phyloP scores from a whole-genome alignment of 2,113 vertebrate genomes.

The Glaucidium brasilianum region DNA sequence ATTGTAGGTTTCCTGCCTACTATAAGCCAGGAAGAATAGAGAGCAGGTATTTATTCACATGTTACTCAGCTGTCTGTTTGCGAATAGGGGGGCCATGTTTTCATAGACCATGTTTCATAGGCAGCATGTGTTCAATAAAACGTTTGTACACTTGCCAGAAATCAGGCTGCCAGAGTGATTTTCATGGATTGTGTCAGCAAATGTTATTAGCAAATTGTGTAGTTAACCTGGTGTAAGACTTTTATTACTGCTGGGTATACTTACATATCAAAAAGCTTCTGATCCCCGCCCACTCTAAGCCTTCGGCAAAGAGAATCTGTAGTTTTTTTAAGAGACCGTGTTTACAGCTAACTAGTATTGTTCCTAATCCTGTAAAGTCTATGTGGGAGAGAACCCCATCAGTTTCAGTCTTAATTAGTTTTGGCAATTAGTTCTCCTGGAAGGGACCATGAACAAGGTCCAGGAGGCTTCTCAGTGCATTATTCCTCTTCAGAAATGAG shows the following conservation, averaged over 20 bases:
- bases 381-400: constrained; percentile 30
- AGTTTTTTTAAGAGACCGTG: constrained; percentile 59
- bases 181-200: constrained; percentile 66
- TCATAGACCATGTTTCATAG: constrained; percentile 56
- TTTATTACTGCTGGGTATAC: constrained; percentile 67
- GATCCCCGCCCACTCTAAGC: constrained; percentile 28
- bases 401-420: constrained; percentile 63
- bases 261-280: constrained; percentile 61
- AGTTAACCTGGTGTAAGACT: constrained; percentile 67
- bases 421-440: constrained; percentile 50
- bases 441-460: constrained; percentile 40
- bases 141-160: constrained; percentile 63
- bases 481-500: constrained; percentile 59
- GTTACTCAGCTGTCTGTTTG: not conserved
- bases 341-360: constrained; percentile 68
- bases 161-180: constrained; percentile 61
- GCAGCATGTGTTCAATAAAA: constrained; percentile 66
- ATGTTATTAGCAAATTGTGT: constrained; percentile 70
- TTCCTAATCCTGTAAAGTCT: constrained; percentile 64
- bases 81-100: constrained; percentile 43
- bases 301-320: constrained; percentile 58
- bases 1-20: not conserved
- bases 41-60: constrained; percentile 45
- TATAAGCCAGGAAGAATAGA: not conserved
- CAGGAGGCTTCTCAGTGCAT: constrained; percentile 29